phyloP scores from a whole-genome alignment of 2,113 vertebrate genomes.

The Lamprotornis superbus region DNA sequence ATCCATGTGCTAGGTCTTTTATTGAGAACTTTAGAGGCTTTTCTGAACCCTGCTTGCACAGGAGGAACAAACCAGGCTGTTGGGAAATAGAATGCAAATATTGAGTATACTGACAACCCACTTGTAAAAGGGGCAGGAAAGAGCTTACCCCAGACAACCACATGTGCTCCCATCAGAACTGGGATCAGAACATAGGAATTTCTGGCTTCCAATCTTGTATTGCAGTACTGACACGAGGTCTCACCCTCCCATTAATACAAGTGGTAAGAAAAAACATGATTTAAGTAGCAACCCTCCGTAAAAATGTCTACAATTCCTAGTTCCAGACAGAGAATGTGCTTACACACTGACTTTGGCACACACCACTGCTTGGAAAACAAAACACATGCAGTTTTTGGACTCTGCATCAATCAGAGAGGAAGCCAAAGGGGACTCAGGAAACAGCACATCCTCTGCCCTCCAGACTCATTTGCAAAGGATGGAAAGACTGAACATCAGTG shows the following conservation, averaged over 20 bases:
- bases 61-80: not conserved
- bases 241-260: not conserved
- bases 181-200: not conserved
- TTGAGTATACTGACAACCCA: not conserved
- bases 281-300: not conserved
- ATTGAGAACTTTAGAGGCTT: not conserved
- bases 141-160: not conserved
- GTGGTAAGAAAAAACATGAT: not conserved
- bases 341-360: constrained; percentile 41
- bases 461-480: constrained; percentile 31
- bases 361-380: constrained; percentile 17
- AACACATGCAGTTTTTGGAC: constrained; percentile 54
- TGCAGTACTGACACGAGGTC: not conserved
- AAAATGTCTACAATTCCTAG: constrained; percentile 35
- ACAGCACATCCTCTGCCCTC: constrained; percentile 53
- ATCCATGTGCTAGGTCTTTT: not conserved
- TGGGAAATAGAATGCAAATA: not conserved
- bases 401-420: constrained; percentile 17
- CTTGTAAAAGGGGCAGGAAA: not conserved
- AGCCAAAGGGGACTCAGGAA: constrained; percentile 49
- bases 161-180: not conserved
- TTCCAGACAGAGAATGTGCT: constrained; percentile 61
- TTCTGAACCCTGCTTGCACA: not conserved
- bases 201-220: not conserved
- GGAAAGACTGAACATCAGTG: constrained; percentile 1